A percentile compares a stretch with the other conserved stretches of the same genome.
phyloP scores from a whole-genome alignment of 2,888 invertebrate species.

The Hecatera dysodea region DNA sequence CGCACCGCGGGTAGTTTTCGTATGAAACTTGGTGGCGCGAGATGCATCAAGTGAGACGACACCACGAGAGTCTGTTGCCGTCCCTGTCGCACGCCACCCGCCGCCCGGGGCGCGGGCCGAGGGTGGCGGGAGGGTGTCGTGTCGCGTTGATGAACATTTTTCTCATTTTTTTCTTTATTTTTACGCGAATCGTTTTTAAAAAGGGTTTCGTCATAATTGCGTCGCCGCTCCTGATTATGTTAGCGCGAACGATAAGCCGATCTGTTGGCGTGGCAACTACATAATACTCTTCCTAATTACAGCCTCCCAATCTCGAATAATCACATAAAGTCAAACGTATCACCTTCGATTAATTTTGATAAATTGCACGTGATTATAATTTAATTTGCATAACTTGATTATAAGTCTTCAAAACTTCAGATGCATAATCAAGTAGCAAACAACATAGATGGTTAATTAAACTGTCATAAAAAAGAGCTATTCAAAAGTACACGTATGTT shows the following conservation, averaged over 20 bases:
- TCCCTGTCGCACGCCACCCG: slow-evolving; percentile 84
- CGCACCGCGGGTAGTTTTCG: slow-evolving; percentile 90
- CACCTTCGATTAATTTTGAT: slow-evolving; percentile 44
- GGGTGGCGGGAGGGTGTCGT: slow-evolving; percentile 82
- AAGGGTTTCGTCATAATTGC: slow-evolving; percentile 91
- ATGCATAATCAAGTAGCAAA: slow-evolving; percentile 43
- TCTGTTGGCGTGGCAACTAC: slow-evolving; percentile 65
- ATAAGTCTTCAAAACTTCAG: slow-evolving; percentile 25
- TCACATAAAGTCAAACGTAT: slow-evolving; percentile 42
- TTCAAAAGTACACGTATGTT: slow-evolving; percentile 34
- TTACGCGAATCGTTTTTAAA: slow-evolving; percentile 90
- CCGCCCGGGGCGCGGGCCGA: slow-evolving; percentile 81
- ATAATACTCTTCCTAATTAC: slow-evolving; percentile 54
- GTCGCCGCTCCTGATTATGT: slow-evolving; percentile 87
- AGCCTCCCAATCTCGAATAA: slow-evolving; percentile 31
- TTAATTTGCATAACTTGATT: slow-evolving; percentile 57
- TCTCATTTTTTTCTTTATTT: slow-evolving; percentile 89
- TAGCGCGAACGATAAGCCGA: slow-evolving; percentile 82
- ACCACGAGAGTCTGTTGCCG: slow-evolving; percentile 70
- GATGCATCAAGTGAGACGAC: slow-evolving; percentile 83
- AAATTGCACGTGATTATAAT: slow-evolving; percentile 51
- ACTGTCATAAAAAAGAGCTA: slow-evolving; percentile 17
- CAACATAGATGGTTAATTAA: slow-evolving; percentile 14
- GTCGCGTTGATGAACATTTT: slow-evolving; percentile 91
- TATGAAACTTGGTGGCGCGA: slow-evolving; percentile 88